Evolutionary conservation across 2,113 vertebrate species (phyloP).

Genomic region (Bostrychus sinensis): DNA sequence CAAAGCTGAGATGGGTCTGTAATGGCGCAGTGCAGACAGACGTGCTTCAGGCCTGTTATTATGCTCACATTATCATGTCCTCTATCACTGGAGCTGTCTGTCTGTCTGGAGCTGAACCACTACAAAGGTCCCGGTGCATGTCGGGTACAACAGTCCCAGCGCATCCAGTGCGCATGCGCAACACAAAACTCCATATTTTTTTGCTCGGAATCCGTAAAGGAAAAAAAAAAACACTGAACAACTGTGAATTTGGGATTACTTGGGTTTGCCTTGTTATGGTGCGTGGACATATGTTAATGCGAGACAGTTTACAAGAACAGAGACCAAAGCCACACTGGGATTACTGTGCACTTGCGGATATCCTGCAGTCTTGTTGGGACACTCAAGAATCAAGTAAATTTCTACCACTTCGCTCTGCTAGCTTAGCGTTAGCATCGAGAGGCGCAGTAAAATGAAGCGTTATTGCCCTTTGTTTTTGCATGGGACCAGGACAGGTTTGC

Average conservation of each 20-base stretch:
- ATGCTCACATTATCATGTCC: constrained; percentile 49
- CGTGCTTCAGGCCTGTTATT: constrained; percentile 26
- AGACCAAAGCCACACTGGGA: constrained; percentile 44
- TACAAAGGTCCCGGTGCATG: constrained; percentile 81
- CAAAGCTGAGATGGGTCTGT: no score
- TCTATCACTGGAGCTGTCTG: constrained; percentile 52
- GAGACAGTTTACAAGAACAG: constrained; percentile 30
- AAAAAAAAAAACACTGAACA: constrained; percentile 69
- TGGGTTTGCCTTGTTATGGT: constrained; percentile 55
- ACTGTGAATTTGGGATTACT: constrained; percentile 68
- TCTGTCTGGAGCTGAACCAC: constrained; percentile 58
- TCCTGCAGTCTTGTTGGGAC: constrained; percentile 67
- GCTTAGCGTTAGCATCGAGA: constrained; percentile 65
- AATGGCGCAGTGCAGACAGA: constrained; percentile 12
- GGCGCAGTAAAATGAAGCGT: constrained; percentile 78
- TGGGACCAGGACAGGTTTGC: constrained; percentile 53
- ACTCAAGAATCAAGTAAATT: constrained; percentile 75
- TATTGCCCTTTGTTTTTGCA: constrained; percentile 82
- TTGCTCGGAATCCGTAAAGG: constrained; percentile 82
- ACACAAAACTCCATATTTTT: constrained; percentile 87
- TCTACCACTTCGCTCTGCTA: constrained; percentile 65
- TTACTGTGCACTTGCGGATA: constrained; percentile 63
- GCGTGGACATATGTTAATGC: constrained; percentile 31
- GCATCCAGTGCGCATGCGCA: constrained; percentile 84
- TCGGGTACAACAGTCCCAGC: constrained; percentile 86